phyloP scores from a whole-genome alignment of 2,113 vertebrate species.

The Notothenia rossii region DNA sequence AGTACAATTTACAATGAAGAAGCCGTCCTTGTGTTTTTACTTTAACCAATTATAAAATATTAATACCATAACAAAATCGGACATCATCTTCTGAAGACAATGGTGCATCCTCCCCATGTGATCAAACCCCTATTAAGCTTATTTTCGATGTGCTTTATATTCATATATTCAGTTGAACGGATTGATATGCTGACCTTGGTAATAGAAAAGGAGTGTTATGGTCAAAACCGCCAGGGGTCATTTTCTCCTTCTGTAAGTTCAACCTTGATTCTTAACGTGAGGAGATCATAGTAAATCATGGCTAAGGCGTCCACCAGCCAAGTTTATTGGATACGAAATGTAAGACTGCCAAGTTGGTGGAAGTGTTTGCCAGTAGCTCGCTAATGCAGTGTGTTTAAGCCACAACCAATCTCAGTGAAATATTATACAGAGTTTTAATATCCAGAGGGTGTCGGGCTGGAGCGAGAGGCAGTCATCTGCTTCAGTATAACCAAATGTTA shows the following conservation, averaged over 20 bases:
- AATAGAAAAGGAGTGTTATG: not conserved
- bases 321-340: conserved; percentile 65
- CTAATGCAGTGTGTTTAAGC: conserved; percentile 80
- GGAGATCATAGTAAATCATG: conserved; percentile 50
- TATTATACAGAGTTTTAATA: conserved; percentile 84
- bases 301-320: conserved; percentile 15
- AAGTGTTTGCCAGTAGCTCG: conserved; percentile 76
- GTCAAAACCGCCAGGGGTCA: conserved; percentile 45
- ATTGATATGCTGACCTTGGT: conserved; percentile 34
- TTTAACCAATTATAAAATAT: not conserved
- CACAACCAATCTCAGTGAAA: conserved; percentile 79
- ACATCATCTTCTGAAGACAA: not conserved
- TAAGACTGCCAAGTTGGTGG: conserved; percentile 61
- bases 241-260: conserved; percentile 57
- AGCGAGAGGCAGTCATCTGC: conserved; percentile 81
- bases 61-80: not conserved
- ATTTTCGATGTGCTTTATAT: not conserved
- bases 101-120: not conserved
- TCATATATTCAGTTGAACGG: conserved; percentile 34
- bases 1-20: not conserved
- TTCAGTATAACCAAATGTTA: conserved; percentile 86
- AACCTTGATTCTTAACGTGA: conserved; percentile 57
- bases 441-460: conserved; percentile 82
- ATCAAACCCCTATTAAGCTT: not conserved
- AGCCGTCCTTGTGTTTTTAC: not conserved